These are phyloP conservation scores for Hemiscyllium ocellatum DNA, from an alignment of 2,113 vertebrate genomes.

Conservation along the genomic window DNA sequence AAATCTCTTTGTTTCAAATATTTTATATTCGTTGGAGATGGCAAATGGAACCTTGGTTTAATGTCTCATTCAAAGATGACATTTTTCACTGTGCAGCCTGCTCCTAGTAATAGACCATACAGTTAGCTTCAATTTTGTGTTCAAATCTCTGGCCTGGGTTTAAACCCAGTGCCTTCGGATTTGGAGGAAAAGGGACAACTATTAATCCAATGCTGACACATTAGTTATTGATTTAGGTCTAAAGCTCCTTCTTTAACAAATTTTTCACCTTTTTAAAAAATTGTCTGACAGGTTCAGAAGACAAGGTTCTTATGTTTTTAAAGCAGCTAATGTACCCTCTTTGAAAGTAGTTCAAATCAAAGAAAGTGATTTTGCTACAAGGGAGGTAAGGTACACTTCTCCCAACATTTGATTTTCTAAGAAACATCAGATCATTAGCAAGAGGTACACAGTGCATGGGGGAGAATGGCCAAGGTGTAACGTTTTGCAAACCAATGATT, in stretches of 20 bases:
- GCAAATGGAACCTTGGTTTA: too few relatives aligned
- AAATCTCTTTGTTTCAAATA: not conserved
- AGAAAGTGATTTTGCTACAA: not conserved
- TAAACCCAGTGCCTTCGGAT: not conserved
- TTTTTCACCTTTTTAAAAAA: not conserved
- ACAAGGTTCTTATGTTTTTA: not conserved
- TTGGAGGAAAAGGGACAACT: not conserved
- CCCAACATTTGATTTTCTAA: not conserved
- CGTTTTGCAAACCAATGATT: not conserved
- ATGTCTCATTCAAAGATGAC: too few relatives aligned
- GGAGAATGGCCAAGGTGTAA: not conserved
- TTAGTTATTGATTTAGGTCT: not conserved
- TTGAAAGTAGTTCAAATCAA: not conserved
- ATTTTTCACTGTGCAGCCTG: too few relatives aligned
- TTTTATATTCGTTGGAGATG: too few relatives aligned
- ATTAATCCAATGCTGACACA: not conserved
- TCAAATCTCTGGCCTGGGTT: not conserved
- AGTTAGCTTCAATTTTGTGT: not conserved
- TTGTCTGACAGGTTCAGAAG: not conserved
- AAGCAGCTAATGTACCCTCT: not conserved
- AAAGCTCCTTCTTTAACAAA: too few relatives aligned
- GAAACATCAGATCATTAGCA: not conserved
- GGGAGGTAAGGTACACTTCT: not conserved
- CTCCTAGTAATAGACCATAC: not conserved
- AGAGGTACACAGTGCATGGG: not conserved